Percentiles rank a stretch among this genome's conserved stretches.
phyloP scores from a whole-genome alignment of 2,797 vertebrate genomes.

The Sparus aurata region DNA sequence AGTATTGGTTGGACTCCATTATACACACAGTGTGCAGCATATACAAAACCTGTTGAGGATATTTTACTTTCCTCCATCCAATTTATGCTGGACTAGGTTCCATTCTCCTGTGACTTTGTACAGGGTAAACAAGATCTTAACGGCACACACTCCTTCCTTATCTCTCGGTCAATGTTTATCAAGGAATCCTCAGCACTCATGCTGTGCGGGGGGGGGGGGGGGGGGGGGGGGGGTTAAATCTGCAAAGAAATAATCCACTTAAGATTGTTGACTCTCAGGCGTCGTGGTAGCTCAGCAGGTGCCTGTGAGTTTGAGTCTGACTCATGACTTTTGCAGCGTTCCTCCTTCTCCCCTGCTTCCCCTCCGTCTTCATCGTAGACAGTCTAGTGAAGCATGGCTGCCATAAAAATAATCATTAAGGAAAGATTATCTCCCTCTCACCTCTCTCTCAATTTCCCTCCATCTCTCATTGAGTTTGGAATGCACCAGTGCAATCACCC shows the following conservation, averaged over 20 bases:
- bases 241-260: conserved; percentile 73
- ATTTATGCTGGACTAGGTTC: conserved; percentile 28
- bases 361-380: conserved; percentile 45
- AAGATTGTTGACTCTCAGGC: conserved; percentile 65
- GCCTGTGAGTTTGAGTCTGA: conserved; percentile 65
- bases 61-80: conserved; percentile 23
- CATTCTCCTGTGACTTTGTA: conserved; percentile 15
- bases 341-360: conserved; percentile 34
- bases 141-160: conserved; percentile 48
- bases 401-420: conserved; percentile 79
- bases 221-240: conserved; percentile 58
- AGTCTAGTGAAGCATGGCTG: conserved; percentile 63
- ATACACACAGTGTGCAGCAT: not conserved
- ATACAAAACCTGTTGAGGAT: conserved; percentile 6
- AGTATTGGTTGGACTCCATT: no score
- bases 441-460: conserved; percentile 63
- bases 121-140: conserved; percentile 56
- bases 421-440: conserved; percentile 72
- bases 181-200: conserved; percentile 54
- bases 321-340: conserved; percentile 64
- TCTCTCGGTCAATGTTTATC: conserved; percentile 71
- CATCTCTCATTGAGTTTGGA: conserved; percentile 75
- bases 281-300: conserved; percentile 69
- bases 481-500: conserved; percentile 73
- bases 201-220: conserved; percentile 40